These are phyloP conservation scores for Amiota mariae DNA, from an alignment of 2,888 invertebrate genomes.

Conservation along the genomic window DNA sequence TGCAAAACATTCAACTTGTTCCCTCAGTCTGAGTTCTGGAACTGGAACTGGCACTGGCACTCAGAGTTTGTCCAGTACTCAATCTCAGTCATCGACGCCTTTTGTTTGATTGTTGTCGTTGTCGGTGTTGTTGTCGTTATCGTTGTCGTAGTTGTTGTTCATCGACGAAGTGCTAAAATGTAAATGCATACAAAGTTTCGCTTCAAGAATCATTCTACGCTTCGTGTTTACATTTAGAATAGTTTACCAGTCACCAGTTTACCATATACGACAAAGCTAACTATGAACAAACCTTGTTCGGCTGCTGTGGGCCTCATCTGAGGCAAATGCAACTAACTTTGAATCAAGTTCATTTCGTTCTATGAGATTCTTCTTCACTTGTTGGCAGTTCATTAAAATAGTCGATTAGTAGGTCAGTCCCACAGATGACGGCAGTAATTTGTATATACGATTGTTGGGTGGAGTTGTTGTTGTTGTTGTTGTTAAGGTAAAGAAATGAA, in stretches of 20 bases:
- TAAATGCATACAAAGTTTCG: conserved; percentile 50
- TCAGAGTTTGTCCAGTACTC: background rate
- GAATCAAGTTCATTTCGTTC: conserved; percentile 20
- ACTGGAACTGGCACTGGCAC: background rate
- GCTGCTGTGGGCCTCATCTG: background rate
- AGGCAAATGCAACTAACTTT: background rate
- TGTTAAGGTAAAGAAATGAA: no score
- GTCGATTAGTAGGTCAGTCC: conserved; percentile 31
- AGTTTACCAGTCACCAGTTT: background rate
- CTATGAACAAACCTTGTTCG: background rate
- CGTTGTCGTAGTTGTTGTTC: background rate
- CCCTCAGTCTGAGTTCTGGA: background rate
- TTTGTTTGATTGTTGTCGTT: conserved; percentile 9
- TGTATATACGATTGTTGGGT: background rate
- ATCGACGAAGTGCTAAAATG: conserved; percentile 60
- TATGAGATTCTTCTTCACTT: background rate
- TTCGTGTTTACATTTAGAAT: conserved; percentile 10
- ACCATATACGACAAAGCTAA: background rate
- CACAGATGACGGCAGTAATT: conserved; percentile 16
- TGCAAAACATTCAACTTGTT: conserved; percentile 5
- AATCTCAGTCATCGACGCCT: background rate
- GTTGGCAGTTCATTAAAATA: conserved; percentile 27
- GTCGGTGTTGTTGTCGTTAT: background rate
- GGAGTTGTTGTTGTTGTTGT: background rate
- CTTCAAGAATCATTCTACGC: conserved; percentile 3